These are phyloP conservation scores for Australoheros facetus DNA, from an alignment of 2,797 vertebrate genomes.

Conservation along the genomic window DNA sequence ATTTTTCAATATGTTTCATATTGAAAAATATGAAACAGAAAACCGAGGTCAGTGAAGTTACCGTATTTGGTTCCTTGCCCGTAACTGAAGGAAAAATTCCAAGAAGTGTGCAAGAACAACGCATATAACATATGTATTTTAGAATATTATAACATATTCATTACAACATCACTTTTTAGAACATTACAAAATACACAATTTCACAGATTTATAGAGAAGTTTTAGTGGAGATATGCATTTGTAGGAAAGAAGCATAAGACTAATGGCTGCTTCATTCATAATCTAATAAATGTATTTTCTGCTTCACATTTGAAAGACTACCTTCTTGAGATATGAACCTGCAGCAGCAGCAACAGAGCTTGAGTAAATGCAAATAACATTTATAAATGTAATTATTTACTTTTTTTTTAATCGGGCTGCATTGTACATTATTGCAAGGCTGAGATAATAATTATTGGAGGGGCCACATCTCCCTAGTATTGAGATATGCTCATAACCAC, in stretches of 20 bases:
- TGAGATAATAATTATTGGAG: background rate
- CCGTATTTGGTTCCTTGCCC: no score
- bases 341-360: background rate
- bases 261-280: background rate
- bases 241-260: background rate
- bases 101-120: no score
- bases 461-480: no score
- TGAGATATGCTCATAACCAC: background rate
- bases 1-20: no score
- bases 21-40: no score
- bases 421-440: background rate
- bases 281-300: background rate
- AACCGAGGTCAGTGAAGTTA: no score
- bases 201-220: background rate
- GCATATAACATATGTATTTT: no score
- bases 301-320: background rate
- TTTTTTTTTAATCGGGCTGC: background rate
- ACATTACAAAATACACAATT: no score
- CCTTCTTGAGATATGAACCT: background rate
- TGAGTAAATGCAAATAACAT: constrained; percentile 7
- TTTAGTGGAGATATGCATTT: background rate
- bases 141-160: no score
- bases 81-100: no score
- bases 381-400: no score
- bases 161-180: no score